Evolutionary conservation across 2,797 vertebrate species (phyloP).

Genomic region (Tragelaphus eurycerus): DNA sequence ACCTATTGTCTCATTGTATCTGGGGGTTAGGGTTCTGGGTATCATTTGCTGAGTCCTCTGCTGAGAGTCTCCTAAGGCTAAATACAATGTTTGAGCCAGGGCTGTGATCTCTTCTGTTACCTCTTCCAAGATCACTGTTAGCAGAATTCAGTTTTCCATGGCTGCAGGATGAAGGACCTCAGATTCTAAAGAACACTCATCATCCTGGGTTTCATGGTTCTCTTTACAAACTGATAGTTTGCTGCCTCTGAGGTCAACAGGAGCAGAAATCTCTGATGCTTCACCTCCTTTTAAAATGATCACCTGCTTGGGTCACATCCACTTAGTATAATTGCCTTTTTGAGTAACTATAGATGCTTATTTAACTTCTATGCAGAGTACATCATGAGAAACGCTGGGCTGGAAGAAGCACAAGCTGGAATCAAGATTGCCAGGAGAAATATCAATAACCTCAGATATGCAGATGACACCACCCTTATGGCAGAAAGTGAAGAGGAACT

Average conservation of each 20-base stretch:
- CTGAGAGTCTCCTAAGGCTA: not conserved
- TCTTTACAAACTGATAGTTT: not conserved
- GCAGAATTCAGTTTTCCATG: not conserved
- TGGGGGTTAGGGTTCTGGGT: not conserved
- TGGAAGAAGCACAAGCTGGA: too few relatives aligned
- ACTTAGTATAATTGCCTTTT: not conserved
- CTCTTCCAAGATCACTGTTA: not conserved
- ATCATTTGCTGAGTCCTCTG: not conserved
- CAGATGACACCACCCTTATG: too few relatives aligned
- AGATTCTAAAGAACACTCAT: not conserved
- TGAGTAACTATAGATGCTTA: not conserved
- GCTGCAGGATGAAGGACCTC: not conserved
- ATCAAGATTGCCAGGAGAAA: too few relatives aligned
- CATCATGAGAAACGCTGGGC: too few relatives aligned
- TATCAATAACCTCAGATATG: too few relatives aligned
- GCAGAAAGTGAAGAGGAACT: too few relatives aligned
- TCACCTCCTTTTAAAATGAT: not conserved
- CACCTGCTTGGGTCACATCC: not conserved
- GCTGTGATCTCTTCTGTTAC: not conserved
- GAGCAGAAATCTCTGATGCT: not conserved
- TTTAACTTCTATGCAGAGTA: too few relatives aligned
- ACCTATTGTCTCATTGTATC: not conserved
- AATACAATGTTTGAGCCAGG: too few relatives aligned
- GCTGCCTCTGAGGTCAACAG: not conserved
- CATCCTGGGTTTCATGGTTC: not conserved